Percentiles rank a stretch among this genome's conserved stretches.
These are phyloP conservation scores for Diploscapter pachys DNA, from an alignment of 1,140 invertebrate species.

Conservation along the genomic window DNA sequence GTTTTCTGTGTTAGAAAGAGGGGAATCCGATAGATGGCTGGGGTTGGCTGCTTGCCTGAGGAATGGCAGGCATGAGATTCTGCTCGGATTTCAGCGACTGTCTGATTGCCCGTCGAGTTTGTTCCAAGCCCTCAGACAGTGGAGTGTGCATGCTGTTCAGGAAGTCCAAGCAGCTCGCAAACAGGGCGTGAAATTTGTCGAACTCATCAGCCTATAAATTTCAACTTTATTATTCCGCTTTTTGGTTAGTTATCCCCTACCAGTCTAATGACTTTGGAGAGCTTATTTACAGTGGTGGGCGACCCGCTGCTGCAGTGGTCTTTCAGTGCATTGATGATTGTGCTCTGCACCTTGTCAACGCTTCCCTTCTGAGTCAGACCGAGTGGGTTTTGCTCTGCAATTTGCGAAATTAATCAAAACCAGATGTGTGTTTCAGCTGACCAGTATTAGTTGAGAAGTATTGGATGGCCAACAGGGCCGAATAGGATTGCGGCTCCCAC, in stretches of 20 bases:
- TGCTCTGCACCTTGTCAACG: slow-evolving; percentile 52
- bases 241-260: slow-evolving; percentile 18
- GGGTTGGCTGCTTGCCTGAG: too few relatives aligned
- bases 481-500: slow-evolving; percentile 48
- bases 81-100: too few relatives aligned
- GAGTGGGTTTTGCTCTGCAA: slow-evolving; percentile 43
- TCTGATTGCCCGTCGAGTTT: too few relatives aligned
- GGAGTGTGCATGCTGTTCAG: too few relatives aligned
- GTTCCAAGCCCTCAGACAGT: too few relatives aligned
- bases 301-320: slow-evolving; percentile 52
- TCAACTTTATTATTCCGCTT: too few relatives aligned
- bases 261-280: slow-evolving; percentile 53
- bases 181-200: too few relatives aligned
- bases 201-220: too few relatives aligned
- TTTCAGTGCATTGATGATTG: slow-evolving; percentile 56
- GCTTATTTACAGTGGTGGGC: slow-evolving; percentile 38
- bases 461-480: slow-evolving; percentile 51
- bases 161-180: too few relatives aligned
- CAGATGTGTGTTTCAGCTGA: background rate
- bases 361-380: slow-evolving; percentile 32
- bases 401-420: background rate
- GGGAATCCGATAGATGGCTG: too few relatives aligned
- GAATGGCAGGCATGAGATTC: too few relatives aligned
- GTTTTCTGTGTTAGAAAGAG: too few relatives aligned
- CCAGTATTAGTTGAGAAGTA: slow-evolving; percentile 43